Evolutionary conservation across 2,797 vertebrate species (phyloP), one percentile per base, ranked within the genome.

Genomic region (Chelidonichthys spinosus): DNA sequence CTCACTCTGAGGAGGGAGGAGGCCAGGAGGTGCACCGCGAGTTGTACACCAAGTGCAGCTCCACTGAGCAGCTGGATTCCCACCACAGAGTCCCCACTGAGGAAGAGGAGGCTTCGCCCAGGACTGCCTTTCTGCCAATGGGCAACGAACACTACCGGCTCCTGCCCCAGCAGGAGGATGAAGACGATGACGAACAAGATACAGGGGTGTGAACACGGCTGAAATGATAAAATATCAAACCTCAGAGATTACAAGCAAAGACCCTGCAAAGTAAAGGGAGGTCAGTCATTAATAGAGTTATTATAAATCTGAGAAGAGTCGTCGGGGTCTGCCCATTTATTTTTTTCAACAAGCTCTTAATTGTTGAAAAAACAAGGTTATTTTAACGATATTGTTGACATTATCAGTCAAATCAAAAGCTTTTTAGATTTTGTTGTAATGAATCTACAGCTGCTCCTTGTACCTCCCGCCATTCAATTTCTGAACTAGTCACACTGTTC

Each of bases 1-100:
- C 6, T 25, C 8, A n/a, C 33, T 56, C 68, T 2, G 83, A 67
- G 56, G 87, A 85, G 17, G 82, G 43, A 2, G 68, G 17, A 0
- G 50, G 37, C 52, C 81, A 72, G 17, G 89, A 92, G 74, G 50
- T 82, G 74, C 89, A 89, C 69, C 83, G 91, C 0, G 92, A 95
- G 63, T 39, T 86, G 25, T 95, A 95, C 76, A 82, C 88, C 4
- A 95, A 95, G 74, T 95, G 93, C 77, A 92, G 72, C 82, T 92
- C 93, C 47, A 60, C 63, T 0, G 95, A 95, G 18, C 87, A 67
- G 63, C 84, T 89, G 69, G 93, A 92, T 17, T 79, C 83, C 42
- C 82, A 70, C 11, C 77, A 62, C 11, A 61, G 54, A 60, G 53
- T 33, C 25, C 62, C 44, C 15, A 35, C 70, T 3, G 84, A 85